These are phyloP conservation scores for Antechinus stuartii DNA, from an alignment of 2,113 vertebrate genomes.

Conservation along the genomic window DNA sequence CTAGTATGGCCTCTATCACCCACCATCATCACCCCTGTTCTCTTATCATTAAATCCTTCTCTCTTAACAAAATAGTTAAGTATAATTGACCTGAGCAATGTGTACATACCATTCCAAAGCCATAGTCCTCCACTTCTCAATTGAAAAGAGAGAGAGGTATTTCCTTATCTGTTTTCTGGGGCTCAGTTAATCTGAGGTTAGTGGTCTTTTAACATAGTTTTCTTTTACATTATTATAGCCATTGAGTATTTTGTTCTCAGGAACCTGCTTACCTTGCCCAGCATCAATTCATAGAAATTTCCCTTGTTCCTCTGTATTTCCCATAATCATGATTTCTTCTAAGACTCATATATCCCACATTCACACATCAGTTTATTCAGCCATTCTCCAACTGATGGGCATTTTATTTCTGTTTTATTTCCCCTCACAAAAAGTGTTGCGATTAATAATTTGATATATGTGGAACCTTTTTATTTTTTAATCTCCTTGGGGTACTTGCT, in stretches of 20 bases:
- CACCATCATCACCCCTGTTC: fast-evolving
- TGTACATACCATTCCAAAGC: not conserved
- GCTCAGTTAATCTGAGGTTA: not conserved
- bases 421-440: not conserved
- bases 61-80: not conserved
- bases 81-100: not conserved
- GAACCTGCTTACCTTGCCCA: not conserved
- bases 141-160: not conserved
- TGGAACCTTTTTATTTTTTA: not conserved
- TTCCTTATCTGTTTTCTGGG: not conserved
- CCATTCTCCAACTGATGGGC: not conserved
- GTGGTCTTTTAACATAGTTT: not conserved
- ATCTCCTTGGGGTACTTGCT: not conserved
- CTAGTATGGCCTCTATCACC: not conserved
- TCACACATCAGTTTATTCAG: not conserved
- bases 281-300: not conserved
- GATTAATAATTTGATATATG: not conserved
- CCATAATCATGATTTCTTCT: not conserved
- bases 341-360: not conserved
- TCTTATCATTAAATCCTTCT: not conserved
- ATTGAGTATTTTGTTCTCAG: not conserved
- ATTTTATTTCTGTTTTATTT: not conserved
- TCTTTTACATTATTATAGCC: not conserved
- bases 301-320: not conserved
- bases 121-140: not conserved